phyloP scores from a whole-genome alignment of 1,140 invertebrate genomes.

The Zaprionus ornatus region DNA sequence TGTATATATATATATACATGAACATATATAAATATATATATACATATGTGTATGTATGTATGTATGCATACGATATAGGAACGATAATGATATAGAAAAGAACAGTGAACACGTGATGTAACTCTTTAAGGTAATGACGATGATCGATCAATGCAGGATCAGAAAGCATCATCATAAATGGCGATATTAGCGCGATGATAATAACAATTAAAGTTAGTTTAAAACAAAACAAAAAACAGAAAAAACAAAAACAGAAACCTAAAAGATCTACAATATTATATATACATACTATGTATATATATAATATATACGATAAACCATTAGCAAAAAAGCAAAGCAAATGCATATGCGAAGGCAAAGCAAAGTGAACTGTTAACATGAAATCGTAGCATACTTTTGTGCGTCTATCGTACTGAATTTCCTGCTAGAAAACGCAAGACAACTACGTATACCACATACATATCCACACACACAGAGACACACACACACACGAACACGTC shows the following conservation, averaged over 20 bases:
- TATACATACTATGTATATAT: slow-evolving; percentile 15
- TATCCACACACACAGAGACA: slow-evolving; percentile 40
- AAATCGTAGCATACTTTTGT: slow-evolving; percentile 59
- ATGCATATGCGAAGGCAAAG: slow-evolving; percentile 29
- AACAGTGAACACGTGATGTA: slow-evolving; percentile 82
- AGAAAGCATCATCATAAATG: slow-evolving; percentile 11
- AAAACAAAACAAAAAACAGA: slow-evolving; percentile 46
- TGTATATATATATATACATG: slow-evolving; percentile 7
- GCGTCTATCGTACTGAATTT: slow-evolving; percentile 32
- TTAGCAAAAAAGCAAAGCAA: slow-evolving; percentile 32
- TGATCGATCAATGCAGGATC: slow-evolving; percentile 28
- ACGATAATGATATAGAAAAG: slow-evolving; percentile 71
- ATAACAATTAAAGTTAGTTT: slow-evolving; percentile 68
- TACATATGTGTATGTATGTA: slow-evolving; percentile 41
- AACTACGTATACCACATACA: slow-evolving; percentile 51
- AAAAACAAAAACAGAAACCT: slow-evolving; percentile 8
- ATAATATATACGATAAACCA: slow-evolving; percentile 7
- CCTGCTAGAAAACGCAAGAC: slow-evolving; percentile 38
- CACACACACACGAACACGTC: slow-evolving; percentile 1
- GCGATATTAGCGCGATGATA: slow-evolving; percentile 63
- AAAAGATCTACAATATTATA: slow-evolving; percentile 9
- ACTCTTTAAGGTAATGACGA: slow-evolving; percentile 75
- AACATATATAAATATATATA: slow-evolving; percentile 39
- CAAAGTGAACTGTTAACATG: slow-evolving; percentile 62
- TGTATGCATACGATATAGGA: slow-evolving; percentile 59